phyloP scores from a whole-genome alignment of 2,888 invertebrate genomes.

The Octodonta nipae region DNA sequence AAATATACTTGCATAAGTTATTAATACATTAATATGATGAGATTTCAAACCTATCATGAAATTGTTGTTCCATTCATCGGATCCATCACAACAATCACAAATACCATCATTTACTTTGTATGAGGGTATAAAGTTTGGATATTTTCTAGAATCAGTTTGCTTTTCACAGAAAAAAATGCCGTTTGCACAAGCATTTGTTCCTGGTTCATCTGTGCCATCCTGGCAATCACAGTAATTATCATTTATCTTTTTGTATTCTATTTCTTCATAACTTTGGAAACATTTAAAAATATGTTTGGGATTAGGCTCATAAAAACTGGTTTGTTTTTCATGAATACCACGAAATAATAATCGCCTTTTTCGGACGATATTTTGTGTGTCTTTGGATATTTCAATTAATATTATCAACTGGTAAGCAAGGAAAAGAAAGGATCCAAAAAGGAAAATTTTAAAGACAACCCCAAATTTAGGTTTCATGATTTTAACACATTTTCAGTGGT shows the following conservation, averaged over 20 bases:
- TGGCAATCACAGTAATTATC: slow-evolving; percentile 91
- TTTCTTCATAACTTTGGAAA: slow-evolving; percentile 10
- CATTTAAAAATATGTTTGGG: slow-evolving; percentile 10
- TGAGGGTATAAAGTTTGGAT: slow-evolving; percentile 48
- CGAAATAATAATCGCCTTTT: slow-evolving; percentile 5
- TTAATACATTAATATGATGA: too few relatives aligned
- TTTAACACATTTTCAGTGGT: too few relatives aligned
- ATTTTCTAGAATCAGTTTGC: slow-evolving; percentile 46
- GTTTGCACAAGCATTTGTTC: slow-evolving; percentile 86
- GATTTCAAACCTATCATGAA: too few relatives aligned
- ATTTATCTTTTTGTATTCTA: slow-evolving; percentile 47
- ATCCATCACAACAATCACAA: slow-evolving; percentile 90
- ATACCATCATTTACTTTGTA: slow-evolving; percentile 84
- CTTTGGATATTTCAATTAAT: slow-evolving; percentile 10
- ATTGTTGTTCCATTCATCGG: slow-evolving; percentile 57
- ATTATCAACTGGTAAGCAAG: slow-evolving; percentile 12
- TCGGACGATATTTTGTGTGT: slow-evolving; percentile 5
- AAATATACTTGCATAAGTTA: too few relatives aligned
- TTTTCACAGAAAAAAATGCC: slow-evolving; percentile 83
- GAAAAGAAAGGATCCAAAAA: slow-evolving; percentile 10
- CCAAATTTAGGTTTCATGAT: slow-evolving; percentile 11
- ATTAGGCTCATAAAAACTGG: slow-evolving; percentile 10
- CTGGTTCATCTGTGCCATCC: slow-evolving; percentile 80
- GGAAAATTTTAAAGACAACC: slow-evolving; percentile 10
- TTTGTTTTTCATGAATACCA: slow-evolving; percentile 11